These are phyloP conservation scores for Climacteris rufus DNA, from an alignment of 2,113 vertebrate species.

Conservation along the genomic window DNA sequence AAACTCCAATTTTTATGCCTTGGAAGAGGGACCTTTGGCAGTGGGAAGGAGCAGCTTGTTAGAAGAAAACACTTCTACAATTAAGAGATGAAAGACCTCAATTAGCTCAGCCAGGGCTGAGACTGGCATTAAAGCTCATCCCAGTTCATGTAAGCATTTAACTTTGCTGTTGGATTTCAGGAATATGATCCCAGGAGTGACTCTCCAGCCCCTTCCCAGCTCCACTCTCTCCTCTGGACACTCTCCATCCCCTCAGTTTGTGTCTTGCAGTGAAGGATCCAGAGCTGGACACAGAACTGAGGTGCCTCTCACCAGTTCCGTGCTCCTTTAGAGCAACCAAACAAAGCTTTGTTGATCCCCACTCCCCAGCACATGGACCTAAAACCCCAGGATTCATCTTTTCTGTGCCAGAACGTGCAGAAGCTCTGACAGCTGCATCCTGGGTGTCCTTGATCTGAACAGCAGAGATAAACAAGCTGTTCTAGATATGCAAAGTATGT, in stretches of 20 bases:
- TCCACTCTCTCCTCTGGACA: background rate
- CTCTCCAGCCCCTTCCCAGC: background rate
- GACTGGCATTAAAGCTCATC: background rate
- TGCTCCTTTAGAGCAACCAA: background rate
- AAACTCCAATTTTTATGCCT: background rate
- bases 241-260: background rate
- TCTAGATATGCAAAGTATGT: constrained; percentile 2
- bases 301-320: background rate
- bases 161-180: background rate
- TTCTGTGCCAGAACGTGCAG: background rate
- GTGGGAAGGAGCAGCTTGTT: background rate
- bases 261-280: too few species aligned
- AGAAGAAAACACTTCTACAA: background rate
- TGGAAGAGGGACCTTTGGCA: background rate
- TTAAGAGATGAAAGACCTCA: background rate
- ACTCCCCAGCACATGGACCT: background rate
- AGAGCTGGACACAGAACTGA: background rate
- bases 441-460: background rate
- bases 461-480: constrained; percentile 23
- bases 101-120: background rate
- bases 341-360: background rate
- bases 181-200: background rate
- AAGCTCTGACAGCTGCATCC: background rate
- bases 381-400: background rate
- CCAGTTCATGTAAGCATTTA: background rate